Evolutionary conservation across 2,888 invertebrate species (phyloP), one percentile per base, ranked within the genome.

Genomic region (Panopea generosa): DNA sequence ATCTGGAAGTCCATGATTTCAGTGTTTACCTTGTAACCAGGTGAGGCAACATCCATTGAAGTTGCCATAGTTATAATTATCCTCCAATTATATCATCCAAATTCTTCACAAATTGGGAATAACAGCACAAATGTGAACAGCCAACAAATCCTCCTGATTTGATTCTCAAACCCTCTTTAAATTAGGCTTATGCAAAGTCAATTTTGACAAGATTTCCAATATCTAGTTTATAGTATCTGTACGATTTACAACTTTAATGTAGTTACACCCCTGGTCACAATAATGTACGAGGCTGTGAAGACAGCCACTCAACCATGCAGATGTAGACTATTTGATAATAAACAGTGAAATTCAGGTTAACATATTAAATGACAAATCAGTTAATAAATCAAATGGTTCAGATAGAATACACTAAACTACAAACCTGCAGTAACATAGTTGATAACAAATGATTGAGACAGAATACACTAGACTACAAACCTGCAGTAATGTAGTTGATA

Each of bases 211-310:
- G 16, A 18, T n/a, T 60, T 43, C 33, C 33, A 11, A 33, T 33
- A 33, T 7, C 33, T 33, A 33, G 33, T 33, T 33, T 33, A 33
- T 11, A 33, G 33, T 7, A 4, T 33, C 6, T 33, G 4, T 33
- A 33, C 33, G 33, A 33, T 33, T 33, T 33, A 33, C 33, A 33
- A 33, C 33, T 33, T 33, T 33, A 4, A 33, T 7, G 11, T 11
- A 7, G 33, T 33, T 33, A 4, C 33, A 33, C 33, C 55, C 40
- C 29, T 38, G 43, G 55, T 52, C 49, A 61, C 62, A 56, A 53
- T 61, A 56, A 45, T 57, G 18, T 33, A 38, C 40, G 50, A 57
- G 57, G 29, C 49, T 57, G 56, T 66, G 56, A 57, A 67, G 67
- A 50, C 43, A 43, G n/a, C 29, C 61, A 47, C 22, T 55, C 60